These are phyloP conservation scores for Aphidius colemani DNA, from an alignment of 2,888 invertebrate species.

Conservation along the genomic window DNA sequence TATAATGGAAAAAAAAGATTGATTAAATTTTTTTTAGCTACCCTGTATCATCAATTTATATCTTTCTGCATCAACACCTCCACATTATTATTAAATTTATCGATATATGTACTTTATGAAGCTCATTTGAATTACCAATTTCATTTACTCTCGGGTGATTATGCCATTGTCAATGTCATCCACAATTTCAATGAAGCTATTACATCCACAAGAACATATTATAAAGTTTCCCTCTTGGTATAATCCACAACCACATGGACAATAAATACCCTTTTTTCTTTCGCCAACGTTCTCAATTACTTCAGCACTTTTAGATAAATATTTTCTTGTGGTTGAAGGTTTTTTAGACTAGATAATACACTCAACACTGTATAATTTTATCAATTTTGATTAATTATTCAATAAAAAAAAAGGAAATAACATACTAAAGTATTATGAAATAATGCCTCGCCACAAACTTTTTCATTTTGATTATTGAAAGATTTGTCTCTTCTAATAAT, in stretches of 20 bases:
- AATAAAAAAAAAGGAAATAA: no score
- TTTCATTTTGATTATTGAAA: no score
- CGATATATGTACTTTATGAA: not conserved
- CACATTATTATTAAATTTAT: constrained; percentile 3
- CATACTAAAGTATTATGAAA: no score
- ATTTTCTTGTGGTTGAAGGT: not conserved
- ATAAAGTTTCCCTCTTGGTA: constrained; percentile 19
- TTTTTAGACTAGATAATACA: no score
- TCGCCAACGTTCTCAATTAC: constrained; percentile 5
- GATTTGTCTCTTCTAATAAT: no score
- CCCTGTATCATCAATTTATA: not conserved
- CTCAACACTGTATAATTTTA: no score
- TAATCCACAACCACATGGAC: constrained; percentile 37
- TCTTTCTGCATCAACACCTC: not conserved
- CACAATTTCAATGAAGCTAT: constrained; percentile 17
- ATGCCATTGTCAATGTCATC: not conserved
- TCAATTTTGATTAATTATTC: no score
- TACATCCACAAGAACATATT: constrained; percentile 34
- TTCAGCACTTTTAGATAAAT: not conserved
- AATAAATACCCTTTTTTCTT: constrained; percentile 21
- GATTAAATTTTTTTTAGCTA: no score
- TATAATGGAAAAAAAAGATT: no score
- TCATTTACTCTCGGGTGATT: constrained; percentile 3
- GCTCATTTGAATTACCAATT: no score
- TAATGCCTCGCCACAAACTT: no score